These are phyloP conservation scores for Eublepharis macularius DNA, from an alignment of 2,113 vertebrate species.

Conservation along the genomic window DNA sequence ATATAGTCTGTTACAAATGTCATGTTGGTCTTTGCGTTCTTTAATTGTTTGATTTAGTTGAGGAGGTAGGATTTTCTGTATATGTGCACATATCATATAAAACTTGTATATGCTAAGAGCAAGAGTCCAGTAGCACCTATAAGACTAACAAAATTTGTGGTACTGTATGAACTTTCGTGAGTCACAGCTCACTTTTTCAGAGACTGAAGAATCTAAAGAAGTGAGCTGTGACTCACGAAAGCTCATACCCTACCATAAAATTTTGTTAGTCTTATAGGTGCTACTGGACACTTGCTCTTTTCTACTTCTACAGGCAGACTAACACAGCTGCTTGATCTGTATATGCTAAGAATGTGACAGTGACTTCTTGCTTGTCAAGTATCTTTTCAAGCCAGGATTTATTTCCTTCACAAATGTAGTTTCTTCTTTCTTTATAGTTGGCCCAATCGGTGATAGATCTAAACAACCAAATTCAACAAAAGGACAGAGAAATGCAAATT, in stretches of 20 bases:
- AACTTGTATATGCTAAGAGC: not conserved
- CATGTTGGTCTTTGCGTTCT: not conserved
- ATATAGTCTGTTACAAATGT: not conserved
- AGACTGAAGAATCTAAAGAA: no score
- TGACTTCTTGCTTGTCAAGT: not conserved
- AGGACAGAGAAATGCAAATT: constrained; percentile 93
- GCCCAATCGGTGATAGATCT: constrained; percentile 95
- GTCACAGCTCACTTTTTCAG: no score
- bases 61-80: not conserved
- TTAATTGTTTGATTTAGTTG: not conserved
- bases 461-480: constrained; percentile 95
- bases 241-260: no score
- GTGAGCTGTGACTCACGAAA: no score
- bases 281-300: no score
- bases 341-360: not conserved
- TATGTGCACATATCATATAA: no score
- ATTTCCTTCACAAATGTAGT: not conserved
- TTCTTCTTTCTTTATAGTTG: constrained; percentile 74
- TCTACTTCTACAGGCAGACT: no score
- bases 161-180: no score
- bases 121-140: no score
- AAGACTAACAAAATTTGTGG: no score
- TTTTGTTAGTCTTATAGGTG: no score
- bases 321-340: no score
- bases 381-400: not conserved